Percentiles rank a stretch among this genome's conserved stretches.
Conservation (phyloP, 2,888 invertebrate genomes). For the Dryadula phaetusa region DNA sequence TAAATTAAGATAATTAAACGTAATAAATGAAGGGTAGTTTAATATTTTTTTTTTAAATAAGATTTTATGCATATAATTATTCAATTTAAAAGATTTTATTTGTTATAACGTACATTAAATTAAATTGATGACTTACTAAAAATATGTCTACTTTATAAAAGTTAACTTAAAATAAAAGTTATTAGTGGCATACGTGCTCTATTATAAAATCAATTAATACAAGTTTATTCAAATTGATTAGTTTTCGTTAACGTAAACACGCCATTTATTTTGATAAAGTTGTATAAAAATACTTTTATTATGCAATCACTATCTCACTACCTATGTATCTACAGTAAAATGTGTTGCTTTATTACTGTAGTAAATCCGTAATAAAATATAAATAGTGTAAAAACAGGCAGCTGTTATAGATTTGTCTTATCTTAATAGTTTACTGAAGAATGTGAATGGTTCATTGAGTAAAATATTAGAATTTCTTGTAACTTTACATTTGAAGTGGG, state of each 20-base stretch:
- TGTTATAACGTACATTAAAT: background rate
- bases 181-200: background rate
- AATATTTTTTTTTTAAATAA: background rate
- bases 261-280: slow-evolving; percentile 19
- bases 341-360: background rate
- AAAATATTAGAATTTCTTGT: background rate
- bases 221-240: slow-evolving; percentile 12
- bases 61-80: background rate
- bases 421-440: background rate
- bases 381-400: background rate
- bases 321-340: background rate
- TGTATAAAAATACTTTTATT: slow-evolving; percentile 11
- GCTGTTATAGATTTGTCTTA: slow-evolving; percentile 2
- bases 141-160: background rate
- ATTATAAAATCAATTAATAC: slow-evolving; percentile 17
- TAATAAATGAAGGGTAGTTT: slow-evolving; percentile 14
- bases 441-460: background rate
- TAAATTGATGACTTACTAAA: background rate
- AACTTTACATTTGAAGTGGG: background rate
- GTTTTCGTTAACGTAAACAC: slow-evolving; percentile 16
- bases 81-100: background rate
- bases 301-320: slow-evolving; percentile 5
- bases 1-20: background rate
- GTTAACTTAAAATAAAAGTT: background rate
- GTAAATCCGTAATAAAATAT: background rate